Conservation (phyloP, 2,113 vertebrate species). For the Siniperca knerii region DNA sequence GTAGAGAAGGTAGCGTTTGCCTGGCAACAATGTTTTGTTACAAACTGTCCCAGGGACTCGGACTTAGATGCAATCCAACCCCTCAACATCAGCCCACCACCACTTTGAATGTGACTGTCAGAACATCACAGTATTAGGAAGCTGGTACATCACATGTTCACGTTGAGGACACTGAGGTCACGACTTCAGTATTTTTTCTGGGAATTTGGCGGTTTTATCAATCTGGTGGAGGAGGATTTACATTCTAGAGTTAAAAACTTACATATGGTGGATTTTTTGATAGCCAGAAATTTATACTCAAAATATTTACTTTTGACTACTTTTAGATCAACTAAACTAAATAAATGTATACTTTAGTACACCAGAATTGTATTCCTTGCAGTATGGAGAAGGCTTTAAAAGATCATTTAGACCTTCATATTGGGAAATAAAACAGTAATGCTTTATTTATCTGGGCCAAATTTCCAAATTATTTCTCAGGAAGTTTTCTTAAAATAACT, state of each 20-base stretch:
- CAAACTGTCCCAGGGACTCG: neutral
- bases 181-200: neutral
- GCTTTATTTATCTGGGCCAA: neutral
- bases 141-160: neutral
- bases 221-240: neutral
- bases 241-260: neutral
- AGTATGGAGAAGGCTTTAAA: neutral
- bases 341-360: neutral
- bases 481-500: neutral
- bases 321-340: neutral
- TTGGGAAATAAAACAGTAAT: neutral
- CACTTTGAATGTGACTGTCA: neutral
- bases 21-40: neutral
- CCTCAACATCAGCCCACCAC: neutral
- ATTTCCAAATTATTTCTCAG: neutral
- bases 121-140: neutral
- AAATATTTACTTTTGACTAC: neutral
- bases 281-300: neutral
- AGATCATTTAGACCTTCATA: neutral
- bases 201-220: neutral
- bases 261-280: neutral
- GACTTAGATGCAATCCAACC: neutral
- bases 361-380: neutral
- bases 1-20: neutral
- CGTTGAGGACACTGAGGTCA: neutral